Evolutionary conservation across 1,140 invertebrate species (phyloP).

Genomic region (Lutraria rhynchaena): DNA sequence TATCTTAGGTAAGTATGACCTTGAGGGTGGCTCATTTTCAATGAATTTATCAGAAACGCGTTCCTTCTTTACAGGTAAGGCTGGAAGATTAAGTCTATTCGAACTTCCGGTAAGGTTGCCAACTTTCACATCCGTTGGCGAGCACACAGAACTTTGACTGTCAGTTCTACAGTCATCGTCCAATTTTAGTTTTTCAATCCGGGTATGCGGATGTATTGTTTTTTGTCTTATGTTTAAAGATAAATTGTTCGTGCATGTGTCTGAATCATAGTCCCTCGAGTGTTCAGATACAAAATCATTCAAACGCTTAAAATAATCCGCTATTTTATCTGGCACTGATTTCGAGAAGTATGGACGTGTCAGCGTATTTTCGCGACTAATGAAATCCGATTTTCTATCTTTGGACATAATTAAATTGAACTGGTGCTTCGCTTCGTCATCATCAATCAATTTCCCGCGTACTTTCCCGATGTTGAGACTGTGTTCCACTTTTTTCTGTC

Average conservation of each 20-base stretch:
- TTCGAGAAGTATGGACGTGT: background rate
- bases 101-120: background rate
- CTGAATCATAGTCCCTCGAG: too few species aligned
- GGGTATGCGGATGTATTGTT: background rate
- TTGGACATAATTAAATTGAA: slow-evolving; percentile 48
- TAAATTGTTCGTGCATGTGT: too few species aligned
- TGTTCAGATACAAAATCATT: too few species aligned
- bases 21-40: background rate
- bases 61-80: background rate
- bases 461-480: slow-evolving; percentile 6
- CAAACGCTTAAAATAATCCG: background rate
- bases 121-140: slow-evolving; percentile 2
- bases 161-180: background rate
- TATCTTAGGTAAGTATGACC: background rate
- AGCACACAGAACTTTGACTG: background rate
- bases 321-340: slow-evolving; percentile 7
- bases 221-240: too few species aligned
- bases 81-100: background rate
- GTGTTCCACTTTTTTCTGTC: slow-evolving; percentile 30
- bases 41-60: background rate
- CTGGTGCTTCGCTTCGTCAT: slow-evolving; percentile 38
- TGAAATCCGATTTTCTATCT: background rate
- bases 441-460: slow-evolving; percentile 23
- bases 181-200: background rate
- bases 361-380: slow-evolving; percentile 1